A percentile compares a stretch with the other conserved stretches of the same genome.
These are phyloP conservation scores for Barnardius zonarius DNA, from an alignment of 2,113 vertebrate genomes.

Conservation along the genomic window DNA sequence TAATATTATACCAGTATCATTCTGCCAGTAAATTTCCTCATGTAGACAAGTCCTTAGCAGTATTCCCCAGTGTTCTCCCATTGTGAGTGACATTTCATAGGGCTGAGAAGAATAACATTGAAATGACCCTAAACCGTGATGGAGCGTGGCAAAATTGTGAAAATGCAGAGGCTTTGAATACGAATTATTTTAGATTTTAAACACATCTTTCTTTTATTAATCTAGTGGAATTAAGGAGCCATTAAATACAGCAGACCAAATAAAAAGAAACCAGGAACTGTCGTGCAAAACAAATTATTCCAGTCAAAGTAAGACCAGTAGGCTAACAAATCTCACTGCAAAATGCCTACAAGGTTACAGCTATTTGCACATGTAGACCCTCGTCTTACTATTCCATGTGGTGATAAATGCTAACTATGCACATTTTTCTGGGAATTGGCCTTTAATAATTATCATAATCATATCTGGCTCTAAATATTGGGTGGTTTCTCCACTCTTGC, in stretches of 20 bases:
- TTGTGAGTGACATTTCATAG: constrained; percentile 44
- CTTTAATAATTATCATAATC: background rate
- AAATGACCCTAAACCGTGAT: constrained; percentile 28
- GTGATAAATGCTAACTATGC: constrained; percentile 48
- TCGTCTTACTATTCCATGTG: background rate
- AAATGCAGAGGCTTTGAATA: constrained; percentile 37
- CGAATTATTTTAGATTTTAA: constrained; percentile 26
- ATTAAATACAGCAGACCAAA: constrained; percentile 55
- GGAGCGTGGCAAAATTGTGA: constrained; percentile 32
- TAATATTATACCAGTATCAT: background rate
- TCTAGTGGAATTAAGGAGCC: constrained; percentile 32
- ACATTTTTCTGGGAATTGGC: constrained; percentile 40
- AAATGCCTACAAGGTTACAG: constrained; percentile 21
- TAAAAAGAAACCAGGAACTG: constrained; percentile 47
- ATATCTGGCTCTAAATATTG: background rate
- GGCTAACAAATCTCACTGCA: constrained; percentile 56
- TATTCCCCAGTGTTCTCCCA: constrained; percentile 54
- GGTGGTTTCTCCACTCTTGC: background rate
- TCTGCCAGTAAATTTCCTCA: constrained; percentile 5
- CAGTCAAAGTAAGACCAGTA: constrained; percentile 7
- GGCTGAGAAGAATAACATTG: constrained; percentile 48
- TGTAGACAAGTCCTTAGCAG: constrained; percentile 7
- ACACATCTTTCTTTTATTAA: constrained; percentile 41
- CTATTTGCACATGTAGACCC: constrained; percentile 37
- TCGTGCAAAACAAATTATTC: constrained; percentile 17